Evolutionary conservation across 2,113 vertebrate genomes (phyloP).

Genomic region (Antigone vipio): DNA sequence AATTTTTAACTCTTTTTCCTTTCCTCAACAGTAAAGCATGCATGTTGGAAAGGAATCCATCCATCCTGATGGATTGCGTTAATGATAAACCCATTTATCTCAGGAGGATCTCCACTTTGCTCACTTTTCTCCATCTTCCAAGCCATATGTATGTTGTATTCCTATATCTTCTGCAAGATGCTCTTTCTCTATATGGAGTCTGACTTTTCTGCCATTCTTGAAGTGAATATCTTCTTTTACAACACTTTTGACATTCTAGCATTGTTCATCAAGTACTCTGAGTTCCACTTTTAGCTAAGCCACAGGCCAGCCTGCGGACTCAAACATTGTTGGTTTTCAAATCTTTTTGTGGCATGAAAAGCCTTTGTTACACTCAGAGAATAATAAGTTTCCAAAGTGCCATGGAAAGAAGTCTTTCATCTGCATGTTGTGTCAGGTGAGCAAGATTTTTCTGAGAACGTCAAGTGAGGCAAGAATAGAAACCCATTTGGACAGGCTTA

Average conservation of each 20-base stretch:
- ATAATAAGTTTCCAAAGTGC: neutral
- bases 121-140: neutral
- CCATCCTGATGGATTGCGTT: neutral
- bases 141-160: neutral
- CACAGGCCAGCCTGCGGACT: neutral
- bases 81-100: neutral
- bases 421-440: conserved; percentile 11
- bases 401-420: neutral
- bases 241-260: neutral
- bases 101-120: neutral
- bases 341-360: neutral
- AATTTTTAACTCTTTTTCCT: neutral
- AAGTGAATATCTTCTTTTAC: neutral
- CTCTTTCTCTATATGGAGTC: neutral
- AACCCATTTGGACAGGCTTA: conserved; percentile 64
- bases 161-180: neutral
- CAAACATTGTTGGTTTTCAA: neutral
- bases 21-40: neutral
- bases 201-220: neutral
- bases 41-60: neutral
- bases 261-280: neutral
- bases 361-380: neutral
- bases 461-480: conserved; percentile 65
- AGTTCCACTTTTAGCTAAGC: neutral
- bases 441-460: conserved; percentile 33